These are phyloP conservation scores for Neodiprion virginianus DNA, from an alignment of 1,140 invertebrate species.

Conservation along the genomic window DNA sequence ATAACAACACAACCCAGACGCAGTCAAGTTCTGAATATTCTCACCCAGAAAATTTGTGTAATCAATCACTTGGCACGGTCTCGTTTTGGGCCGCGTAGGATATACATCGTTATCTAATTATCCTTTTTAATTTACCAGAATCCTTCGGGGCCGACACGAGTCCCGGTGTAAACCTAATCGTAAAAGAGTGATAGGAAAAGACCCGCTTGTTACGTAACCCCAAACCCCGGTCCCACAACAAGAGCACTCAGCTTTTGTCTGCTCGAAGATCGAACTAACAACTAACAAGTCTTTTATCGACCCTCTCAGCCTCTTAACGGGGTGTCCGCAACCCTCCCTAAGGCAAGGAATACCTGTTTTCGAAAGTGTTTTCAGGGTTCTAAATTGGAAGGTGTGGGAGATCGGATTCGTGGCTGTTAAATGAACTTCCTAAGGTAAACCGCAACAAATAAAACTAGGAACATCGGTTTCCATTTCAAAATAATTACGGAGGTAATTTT, in stretches of 20 bases:
- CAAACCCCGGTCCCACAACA: background rate
- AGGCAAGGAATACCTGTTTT: too few relatives aligned
- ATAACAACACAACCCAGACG: too few relatives aligned
- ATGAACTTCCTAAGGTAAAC: background rate
- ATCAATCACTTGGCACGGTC: background rate
- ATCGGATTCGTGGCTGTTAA: too few relatives aligned
- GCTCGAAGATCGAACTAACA: background rate
- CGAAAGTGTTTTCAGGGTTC: too few relatives aligned
- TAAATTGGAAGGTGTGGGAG: too few relatives aligned
- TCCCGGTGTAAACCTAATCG: background rate
- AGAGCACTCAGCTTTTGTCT: constrained; percentile 1
- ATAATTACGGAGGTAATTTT: too few relatives aligned
- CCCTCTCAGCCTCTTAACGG: background rate
- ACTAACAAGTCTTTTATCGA: constrained; percentile 3
- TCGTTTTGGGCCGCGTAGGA: background rate
- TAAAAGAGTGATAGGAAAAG: background rate
- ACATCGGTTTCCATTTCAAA: too few relatives aligned
- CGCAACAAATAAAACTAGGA: background rate
- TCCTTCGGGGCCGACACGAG: background rate
- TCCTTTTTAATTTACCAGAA: background rate
- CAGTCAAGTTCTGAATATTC: too few relatives aligned
- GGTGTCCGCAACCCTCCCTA: too few relatives aligned
- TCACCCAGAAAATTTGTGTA: background rate
- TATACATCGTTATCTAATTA: background rate
- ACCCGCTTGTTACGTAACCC: background rate